These are phyloP conservation scores for Drosophila sp. DNA, from an alignment of 1,140 invertebrate species.

Conservation along the genomic window DNA sequence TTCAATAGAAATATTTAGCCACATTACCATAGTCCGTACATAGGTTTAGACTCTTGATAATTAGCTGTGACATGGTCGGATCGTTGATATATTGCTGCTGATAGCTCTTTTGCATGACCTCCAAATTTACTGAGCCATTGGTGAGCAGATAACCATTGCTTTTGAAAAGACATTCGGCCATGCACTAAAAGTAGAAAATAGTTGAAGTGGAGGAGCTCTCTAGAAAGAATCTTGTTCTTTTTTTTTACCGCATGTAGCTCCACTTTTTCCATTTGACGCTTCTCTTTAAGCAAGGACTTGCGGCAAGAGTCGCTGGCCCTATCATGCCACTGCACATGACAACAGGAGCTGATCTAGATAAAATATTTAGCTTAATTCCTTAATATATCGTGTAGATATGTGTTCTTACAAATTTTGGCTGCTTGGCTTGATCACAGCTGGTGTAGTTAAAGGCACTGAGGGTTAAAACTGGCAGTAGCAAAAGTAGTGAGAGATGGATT, in stretches of 20 bases:
- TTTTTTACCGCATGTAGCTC: slow-evolving; percentile 54
- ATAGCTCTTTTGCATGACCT: slow-evolving; percentile 34
- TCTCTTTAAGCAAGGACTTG: slow-evolving; percentile 37
- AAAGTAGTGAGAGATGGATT: neutral
- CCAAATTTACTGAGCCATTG: slow-evolving; percentile 48
- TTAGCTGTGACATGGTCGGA: slow-evolving; percentile 29
- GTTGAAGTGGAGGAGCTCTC: neutral
- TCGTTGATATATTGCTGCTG: slow-evolving; percentile 54
- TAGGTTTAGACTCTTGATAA: slow-evolving; percentile 36
- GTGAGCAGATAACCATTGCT: slow-evolving; percentile 32
- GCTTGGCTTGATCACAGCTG: slow-evolving; percentile 57
- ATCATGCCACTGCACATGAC: slow-evolving; percentile 52
- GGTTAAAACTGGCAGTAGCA: slow-evolving; percentile 2
- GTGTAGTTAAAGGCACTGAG: slow-evolving; percentile 43
- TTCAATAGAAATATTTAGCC: neutral
- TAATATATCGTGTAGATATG: neutral
- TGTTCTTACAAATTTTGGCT: slow-evolving; percentile 47
- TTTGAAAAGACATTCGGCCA: slow-evolving; percentile 58
- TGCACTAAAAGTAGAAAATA: slow-evolving; percentile 34
- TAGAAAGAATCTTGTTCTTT: neutral
- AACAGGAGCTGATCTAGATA: slow-evolving; percentile 46
- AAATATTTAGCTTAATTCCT: neutral
- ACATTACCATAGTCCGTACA: slow-evolving; percentile 44
- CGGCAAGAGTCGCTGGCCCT: slow-evolving; percentile 40
- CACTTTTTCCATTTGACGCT: slow-evolving; percentile 43